Base-by-base conservation (phyloP, 2,113 vertebrate genomes). In the Isurus oxyrinchus region DNA sequence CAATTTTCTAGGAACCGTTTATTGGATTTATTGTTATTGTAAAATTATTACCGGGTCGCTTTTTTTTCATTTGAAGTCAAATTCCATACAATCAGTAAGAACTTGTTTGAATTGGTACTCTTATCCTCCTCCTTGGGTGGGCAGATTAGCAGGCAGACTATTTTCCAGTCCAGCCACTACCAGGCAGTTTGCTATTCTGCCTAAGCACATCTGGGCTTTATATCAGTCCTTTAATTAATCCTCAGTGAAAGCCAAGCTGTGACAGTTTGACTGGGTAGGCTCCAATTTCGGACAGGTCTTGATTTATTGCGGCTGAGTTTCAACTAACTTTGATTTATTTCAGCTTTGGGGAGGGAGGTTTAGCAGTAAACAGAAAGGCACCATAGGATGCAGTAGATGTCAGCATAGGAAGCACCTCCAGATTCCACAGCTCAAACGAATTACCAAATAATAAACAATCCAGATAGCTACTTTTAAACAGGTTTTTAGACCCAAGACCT, bases 201-300 rank as follows among this genome's bases (percentile, higher is more conserved):
- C 98, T 98, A 98, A 98, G 99, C 99, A 99, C 99, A 99, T 99
- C 99, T 99, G 99, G 99, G 98, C 99, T 99, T 99, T 99, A 99
- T 99, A 99, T 99, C 99, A 99, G 98, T 97, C 98, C 99, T 99
- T 99, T 99, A 99, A 99, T 99, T 99, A 99, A 99, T 99, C 99
- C 99, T 99, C 99, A 99, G 99, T 99, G 99, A 99, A 99, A 99
- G 99, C 99, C 98, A 99, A 98, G 98, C 98, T 98, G 98, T 99
- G 99, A 99, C 99, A 99, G 98, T 98, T 98, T 98, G 98, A 99
- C 99, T 99, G 98, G 99, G 99, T 98, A 99, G 99, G 98, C 99
- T 99, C 99, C 99, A 99, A 98, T 98, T 98, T 98, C 98, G 98
- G 98, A 99, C 99, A 99, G 98, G 98, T 98, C 98, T 98, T 99